A percentile compares a stretch with the other conserved stretches of the same genome.
phyloP scores from a whole-genome alignment of 1,140 invertebrate species.

The Drosophila rhopaloa region DNA sequence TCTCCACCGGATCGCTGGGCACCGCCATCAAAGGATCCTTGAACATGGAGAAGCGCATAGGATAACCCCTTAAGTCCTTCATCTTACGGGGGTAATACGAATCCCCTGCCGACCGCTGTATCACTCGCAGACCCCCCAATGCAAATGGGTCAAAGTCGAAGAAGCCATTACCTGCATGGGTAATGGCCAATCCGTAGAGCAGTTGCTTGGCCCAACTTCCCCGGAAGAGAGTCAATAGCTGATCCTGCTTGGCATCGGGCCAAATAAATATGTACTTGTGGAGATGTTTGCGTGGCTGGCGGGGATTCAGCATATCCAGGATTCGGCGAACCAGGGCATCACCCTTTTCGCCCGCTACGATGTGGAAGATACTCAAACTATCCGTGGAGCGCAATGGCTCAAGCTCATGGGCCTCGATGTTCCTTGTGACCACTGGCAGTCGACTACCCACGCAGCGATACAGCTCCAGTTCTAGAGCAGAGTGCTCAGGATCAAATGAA shows the following conservation, averaged over 20 bases:
- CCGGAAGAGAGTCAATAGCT: slow-evolving; percentile 48
- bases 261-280: slow-evolving; percentile 78
- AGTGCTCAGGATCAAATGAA: background rate
- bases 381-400: slow-evolving; percentile 59
- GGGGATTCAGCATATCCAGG: slow-evolving; percentile 62
- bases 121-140: slow-evolving; percentile 35
- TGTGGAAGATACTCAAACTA: slow-evolving; percentile 65
- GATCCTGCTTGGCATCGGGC: slow-evolving; percentile 35
- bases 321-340: slow-evolving; percentile 49
- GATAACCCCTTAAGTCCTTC: slow-evolving; percentile 50
- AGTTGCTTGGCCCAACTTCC: slow-evolving; percentile 60
- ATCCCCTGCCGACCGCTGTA: background rate
- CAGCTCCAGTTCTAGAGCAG: slow-evolving; percentile 35
- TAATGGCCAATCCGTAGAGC: slow-evolving; percentile 62
- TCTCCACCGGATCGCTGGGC: slow-evolving; percentile 35
- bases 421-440: slow-evolving; percentile 44
- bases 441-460: slow-evolving; percentile 44
- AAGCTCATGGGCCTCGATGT: slow-evolving; percentile 37
- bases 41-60: slow-evolving; percentile 74
- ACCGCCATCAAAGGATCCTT: slow-evolving; percentile 57
- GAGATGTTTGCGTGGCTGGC: slow-evolving; percentile 52
- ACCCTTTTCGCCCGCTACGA: slow-evolving; percentile 27
- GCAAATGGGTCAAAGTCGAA: slow-evolving; percentile 76
- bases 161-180: slow-evolving; percentile 6
- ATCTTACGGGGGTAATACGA: slow-evolving; percentile 59